These are phyloP conservation scores for Dimorphilus gyrociliatus DNA, from an alignment of 2,888 invertebrate genomes.

Conservation along the genomic window DNA sequence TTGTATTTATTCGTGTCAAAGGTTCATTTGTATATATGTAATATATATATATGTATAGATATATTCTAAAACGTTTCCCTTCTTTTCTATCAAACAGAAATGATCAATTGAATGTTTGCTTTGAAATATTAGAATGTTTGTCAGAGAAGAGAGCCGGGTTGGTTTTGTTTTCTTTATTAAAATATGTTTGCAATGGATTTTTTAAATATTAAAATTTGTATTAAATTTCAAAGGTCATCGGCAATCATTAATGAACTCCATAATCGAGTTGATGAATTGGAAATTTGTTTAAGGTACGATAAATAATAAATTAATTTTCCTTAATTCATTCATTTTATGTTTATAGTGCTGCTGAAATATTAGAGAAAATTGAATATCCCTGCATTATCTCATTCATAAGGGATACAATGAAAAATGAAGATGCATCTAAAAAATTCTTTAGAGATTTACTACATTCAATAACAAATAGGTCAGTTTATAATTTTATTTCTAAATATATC, in stretches of 20 bases:
- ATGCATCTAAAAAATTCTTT: neutral
- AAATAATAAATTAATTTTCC: neutral
- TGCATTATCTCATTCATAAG: constrained; percentile 41
- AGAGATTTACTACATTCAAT: neutral
- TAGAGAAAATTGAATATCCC: constrained; percentile 41
- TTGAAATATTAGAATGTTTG: constrained; percentile 46
- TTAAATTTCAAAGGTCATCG: no score
- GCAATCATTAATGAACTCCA: constrained; percentile 17
- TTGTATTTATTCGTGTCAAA: constrained; percentile 49
- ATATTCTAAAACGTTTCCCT: no score
- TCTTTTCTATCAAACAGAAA: constrained; percentile 29
- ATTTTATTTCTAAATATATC: neutral
- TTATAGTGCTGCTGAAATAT: constrained; percentile 40
- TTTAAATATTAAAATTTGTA: no score
- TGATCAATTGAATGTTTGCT: constrained; percentile 48
- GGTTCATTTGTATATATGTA: constrained; percentile 15
- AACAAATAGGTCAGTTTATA: neutral
- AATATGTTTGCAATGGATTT: neutral
- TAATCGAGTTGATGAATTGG: constrained; percentile 40
- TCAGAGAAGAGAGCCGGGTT: constrained; percentile 35
- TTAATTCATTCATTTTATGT: neutral
- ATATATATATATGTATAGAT: no score
- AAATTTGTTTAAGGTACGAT: constrained; percentile 39
- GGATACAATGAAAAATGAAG: constrained; percentile 25
- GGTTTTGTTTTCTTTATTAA: constrained; percentile 7